phyloP scores from a whole-genome alignment of 2,888 invertebrate species.

The Ophion ventricosus region DNA sequence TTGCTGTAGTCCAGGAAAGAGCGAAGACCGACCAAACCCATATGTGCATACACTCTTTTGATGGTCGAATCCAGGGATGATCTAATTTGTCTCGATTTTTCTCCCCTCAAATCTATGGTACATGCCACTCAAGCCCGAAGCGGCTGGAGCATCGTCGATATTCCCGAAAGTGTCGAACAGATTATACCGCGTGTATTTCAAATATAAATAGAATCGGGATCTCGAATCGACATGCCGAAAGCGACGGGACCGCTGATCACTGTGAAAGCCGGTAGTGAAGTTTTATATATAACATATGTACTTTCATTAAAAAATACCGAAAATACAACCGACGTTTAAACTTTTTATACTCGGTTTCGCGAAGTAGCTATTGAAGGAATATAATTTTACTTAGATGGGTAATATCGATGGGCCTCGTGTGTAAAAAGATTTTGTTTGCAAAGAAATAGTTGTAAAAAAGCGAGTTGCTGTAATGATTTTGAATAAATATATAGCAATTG shows the following conservation, averaged over 20 bases:
- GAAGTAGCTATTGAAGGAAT: not conserved
- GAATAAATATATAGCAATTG: not conserved
- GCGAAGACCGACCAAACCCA: conserved; percentile 44
- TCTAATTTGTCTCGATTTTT: conserved; percentile 29
- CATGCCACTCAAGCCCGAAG: not conserved
- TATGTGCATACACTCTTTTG: not conserved
- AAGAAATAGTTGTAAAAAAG: not conserved
- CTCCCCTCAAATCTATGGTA: not conserved
- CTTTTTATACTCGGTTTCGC: conserved; percentile 9
- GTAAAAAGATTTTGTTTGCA: not conserved
- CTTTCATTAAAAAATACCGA: not conserved
- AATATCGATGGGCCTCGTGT: not conserved
- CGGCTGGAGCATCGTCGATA: conserved; percentile 51
- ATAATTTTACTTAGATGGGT: not conserved
- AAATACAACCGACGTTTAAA: conserved; percentile 16
- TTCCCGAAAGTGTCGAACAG: conserved; percentile 55
- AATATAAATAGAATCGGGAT: conserved; percentile 56
- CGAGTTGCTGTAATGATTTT: not conserved
- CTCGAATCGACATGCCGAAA: conserved; percentile 29
- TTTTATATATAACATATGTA: conserved; percentile 12
- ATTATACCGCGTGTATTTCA: conserved; percentile 46
- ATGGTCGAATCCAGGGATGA: conserved; percentile 27
- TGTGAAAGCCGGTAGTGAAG: not conserved
- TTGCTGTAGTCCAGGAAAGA: conserved; percentile 15
- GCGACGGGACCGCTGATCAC: conserved; percentile 27